Evolutionary conservation across 2,888 invertebrate species (phyloP).

Genomic region (Hartigia nigra): DNA sequence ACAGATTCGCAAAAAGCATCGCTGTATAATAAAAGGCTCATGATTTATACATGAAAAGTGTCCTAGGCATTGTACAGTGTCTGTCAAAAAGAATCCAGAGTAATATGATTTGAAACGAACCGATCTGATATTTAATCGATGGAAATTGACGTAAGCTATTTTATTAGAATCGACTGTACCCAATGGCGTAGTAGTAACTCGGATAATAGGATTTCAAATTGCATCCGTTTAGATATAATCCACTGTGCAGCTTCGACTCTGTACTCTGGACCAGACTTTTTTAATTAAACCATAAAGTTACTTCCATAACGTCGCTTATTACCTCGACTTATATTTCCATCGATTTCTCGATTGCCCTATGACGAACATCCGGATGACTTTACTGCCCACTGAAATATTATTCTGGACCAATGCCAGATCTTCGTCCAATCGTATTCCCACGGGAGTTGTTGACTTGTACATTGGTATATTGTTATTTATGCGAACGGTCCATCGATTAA

Average conservation of each 20-base stretch:
- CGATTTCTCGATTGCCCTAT: no score
- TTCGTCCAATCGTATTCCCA: constrained; percentile 22
- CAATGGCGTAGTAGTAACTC: background rate
- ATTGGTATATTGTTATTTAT: constrained; percentile 38
- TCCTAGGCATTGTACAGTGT: background rate
- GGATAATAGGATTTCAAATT: background rate
- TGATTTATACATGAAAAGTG: background rate
- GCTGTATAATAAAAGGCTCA: background rate
- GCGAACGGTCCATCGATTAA: constrained; percentile 14
- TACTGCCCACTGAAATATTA: constrained; percentile 36
- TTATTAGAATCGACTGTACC: background rate
- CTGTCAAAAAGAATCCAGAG: background rate
- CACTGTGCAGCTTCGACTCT: background rate
- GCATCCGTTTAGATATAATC: background rate
- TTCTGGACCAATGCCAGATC: constrained; percentile 43
- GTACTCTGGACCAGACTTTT: background rate
- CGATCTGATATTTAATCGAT: background rate
- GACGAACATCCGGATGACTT: no score
- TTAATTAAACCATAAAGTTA: background rate
- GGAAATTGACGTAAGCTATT: background rate
- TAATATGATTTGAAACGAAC: background rate
- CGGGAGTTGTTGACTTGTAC: constrained; percentile 34
- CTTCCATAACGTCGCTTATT: no score
- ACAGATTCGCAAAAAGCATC: background rate
- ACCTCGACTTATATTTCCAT: no score